Evolutionary conservation across 2,888 invertebrate genomes (phyloP), one percentile per base, ranked within the genome.

Genomic region (Gnatocerus cornutus): DNA sequence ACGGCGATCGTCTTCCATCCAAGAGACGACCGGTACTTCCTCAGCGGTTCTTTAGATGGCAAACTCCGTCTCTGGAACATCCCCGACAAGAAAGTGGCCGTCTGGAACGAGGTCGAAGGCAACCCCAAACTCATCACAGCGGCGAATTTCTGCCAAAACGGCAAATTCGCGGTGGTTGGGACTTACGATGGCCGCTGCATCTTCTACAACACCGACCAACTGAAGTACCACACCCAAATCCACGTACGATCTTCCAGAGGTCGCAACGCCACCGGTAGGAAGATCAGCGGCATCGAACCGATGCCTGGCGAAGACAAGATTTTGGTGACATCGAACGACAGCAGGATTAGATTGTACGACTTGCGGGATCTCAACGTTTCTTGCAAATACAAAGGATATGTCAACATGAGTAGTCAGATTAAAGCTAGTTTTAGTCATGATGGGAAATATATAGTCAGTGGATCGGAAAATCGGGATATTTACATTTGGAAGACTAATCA

Each of bases 1-100:
- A 99, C 99, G 0, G 98, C 99, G 0, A 98, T 99, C 78, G 98
- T 96, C 61, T 99, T 99, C 85, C 98, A 99, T 86, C 99, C 99
- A 0, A 88, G 94, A 63, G 95, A 95, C 79, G 95, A 95, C 83
- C 86, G 56, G 56, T 92, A 98, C 85, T 99, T 99, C 85, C 87
- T 99, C 33, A 98, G 98, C 69, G 99, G 99, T 10, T 98, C 98
- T 13, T 86, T 99, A 50, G 99, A 99, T 85, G 99, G 99, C 0
- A 99, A 99, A 86, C 87, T 99, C 55, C 88, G 99, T n/a, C 87
- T 99, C 5, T 99, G 99, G 99, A 98, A 99, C 85, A 99, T 99
- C 81, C 98, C 99, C 0, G 99, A 99, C 83, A 99, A 99, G 84
- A 98, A 98, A 48, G 98, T 99, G 5, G 97, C 97, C 0, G 91